These are phyloP conservation scores for Xenus cinereus DNA, from an alignment of 2,113 vertebrate species.

Conservation along the genomic window DNA sequence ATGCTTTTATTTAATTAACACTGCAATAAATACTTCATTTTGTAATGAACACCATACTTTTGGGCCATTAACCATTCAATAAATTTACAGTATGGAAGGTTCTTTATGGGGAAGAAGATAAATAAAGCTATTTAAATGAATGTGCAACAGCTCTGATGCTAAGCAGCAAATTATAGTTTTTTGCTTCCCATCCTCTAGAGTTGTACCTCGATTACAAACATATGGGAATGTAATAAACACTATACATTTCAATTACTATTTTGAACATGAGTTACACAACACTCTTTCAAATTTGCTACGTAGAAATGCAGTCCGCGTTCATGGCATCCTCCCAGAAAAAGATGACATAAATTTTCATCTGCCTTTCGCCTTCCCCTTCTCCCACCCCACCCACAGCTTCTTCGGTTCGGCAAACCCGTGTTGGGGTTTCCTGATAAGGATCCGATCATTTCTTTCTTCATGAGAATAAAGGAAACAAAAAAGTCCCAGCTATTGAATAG, in stretches of 20 bases:
- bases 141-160: constrained; percentile 65
- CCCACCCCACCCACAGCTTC: background rate
- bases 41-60: constrained; percentile 82
- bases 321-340: constrained; percentile 3
- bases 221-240: constrained; percentile 69
- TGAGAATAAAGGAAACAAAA: background rate
- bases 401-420: background rate
- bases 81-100: constrained; percentile 80
- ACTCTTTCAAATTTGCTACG: background rate
- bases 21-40: constrained; percentile 85
- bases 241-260: constrained; percentile 66
- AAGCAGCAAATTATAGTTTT: constrained; percentile 73
- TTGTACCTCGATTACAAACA: constrained; percentile 77
- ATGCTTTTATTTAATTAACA: constrained; percentile 88
- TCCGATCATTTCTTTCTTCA: background rate
- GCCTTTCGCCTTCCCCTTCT: background rate
- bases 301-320: background rate
- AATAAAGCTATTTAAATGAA: constrained; percentile 76
- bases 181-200: constrained; percentile 64
- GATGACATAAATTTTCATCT: background rate
- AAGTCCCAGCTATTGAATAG: background rate
- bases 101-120: constrained; percentile 77
- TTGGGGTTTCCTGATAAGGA: constrained; percentile 3
- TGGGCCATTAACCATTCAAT: constrained; percentile 79
- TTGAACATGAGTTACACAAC: constrained; percentile 53